Base-by-base conservation (phyloP, 1,140 invertebrate species). In the Drosophila burlai region DNA sequence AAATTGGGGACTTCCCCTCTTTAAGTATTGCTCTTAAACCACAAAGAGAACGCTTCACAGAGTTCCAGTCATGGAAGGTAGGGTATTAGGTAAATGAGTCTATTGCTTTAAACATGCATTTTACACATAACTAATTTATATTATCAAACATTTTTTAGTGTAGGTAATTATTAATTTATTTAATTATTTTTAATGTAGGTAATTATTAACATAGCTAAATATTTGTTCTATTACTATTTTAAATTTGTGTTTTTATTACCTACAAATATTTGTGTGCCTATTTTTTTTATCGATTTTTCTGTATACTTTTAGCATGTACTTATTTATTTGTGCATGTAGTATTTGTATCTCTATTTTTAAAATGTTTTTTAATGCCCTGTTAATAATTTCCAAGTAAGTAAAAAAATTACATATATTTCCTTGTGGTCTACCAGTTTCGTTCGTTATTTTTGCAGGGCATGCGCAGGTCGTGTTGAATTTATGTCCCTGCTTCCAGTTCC, bases 61-160 rank as follows among this genome's bases (percentile, higher is more conserved):
- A 9, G 16, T 78, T 81, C 79, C 74, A 81, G 18, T 29, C 13
- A 10, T 74, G 80, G 80, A 83, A 80, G 29, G n/a, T 8, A 13
- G 18, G 29, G 42, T 40, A n/a, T 9, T 7, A 40, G 11, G 7
- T 4, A 13, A 21, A 26, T 40, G 4, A 21, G 50, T 16, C 2
- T 54, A 21, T 73, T 24, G 4, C 3, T 50, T 36, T 16, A 2
- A 0, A 0, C 10, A 18, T 6, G 13, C 2, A 29, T 21, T 46
- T 34, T 24, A 24, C 24, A 24, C 24, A 3, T 24, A 3, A 24
- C 3, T 24, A 24, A 24, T 24, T 24, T 24, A 24, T 24, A 24
- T 24, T 24, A 24, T 24, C 24, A 24, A 24, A 24, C 24, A 24
- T 24, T 24, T 24, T 3, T 21, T n/a, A n/a, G n/a, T n/a, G n/a